Percentiles rank a stretch among this genome's conserved stretches.
These are phyloP conservation scores for Solenopsis fugax DNA, from an alignment of 1,140 invertebrate species.

Conservation along the genomic window DNA sequence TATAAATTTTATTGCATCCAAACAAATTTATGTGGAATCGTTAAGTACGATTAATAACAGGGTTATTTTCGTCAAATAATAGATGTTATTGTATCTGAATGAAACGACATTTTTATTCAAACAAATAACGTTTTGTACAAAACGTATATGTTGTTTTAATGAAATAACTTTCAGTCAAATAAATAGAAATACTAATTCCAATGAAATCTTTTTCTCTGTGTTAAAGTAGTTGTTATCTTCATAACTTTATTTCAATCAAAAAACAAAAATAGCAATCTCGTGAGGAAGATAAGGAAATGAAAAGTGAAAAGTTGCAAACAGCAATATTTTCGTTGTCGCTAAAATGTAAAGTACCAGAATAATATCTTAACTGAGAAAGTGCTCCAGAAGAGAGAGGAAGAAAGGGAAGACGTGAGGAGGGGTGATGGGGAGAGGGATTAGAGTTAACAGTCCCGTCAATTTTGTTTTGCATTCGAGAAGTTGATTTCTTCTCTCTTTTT, in stretches of 20 bases:
- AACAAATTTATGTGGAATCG: too few relatives aligned
- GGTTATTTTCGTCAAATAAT: too few relatives aligned
- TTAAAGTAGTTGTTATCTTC: background rate
- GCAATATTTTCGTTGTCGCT: background rate
- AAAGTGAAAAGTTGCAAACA: background rate
- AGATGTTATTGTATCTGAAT: too few relatives aligned
- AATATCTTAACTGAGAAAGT: background rate
- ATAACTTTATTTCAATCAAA: background rate
- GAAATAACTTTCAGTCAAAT: too few relatives aligned
- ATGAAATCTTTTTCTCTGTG: too few relatives aligned
- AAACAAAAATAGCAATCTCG: background rate
- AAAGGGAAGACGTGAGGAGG: too few relatives aligned
- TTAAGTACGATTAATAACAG: too few relatives aligned
- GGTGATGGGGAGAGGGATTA: background rate
- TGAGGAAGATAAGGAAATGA: background rate
- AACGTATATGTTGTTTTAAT: too few relatives aligned
- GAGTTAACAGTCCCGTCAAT: background rate
- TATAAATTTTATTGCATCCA: too few relatives aligned
- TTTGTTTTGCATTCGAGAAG: background rate
- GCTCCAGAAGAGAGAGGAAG: background rate
- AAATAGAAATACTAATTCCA: too few relatives aligned
- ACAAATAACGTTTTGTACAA: too few relatives aligned
- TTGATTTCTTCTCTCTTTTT: conserved; percentile 2
- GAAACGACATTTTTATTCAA: too few relatives aligned
- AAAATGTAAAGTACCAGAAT: background rate